A percentile compares a stretch with the other conserved stretches of the same genome.
Evolutionary conservation across 2,888 invertebrate genomes (phyloP).

Genomic region (Tenthredo scrophulariae): DNA sequence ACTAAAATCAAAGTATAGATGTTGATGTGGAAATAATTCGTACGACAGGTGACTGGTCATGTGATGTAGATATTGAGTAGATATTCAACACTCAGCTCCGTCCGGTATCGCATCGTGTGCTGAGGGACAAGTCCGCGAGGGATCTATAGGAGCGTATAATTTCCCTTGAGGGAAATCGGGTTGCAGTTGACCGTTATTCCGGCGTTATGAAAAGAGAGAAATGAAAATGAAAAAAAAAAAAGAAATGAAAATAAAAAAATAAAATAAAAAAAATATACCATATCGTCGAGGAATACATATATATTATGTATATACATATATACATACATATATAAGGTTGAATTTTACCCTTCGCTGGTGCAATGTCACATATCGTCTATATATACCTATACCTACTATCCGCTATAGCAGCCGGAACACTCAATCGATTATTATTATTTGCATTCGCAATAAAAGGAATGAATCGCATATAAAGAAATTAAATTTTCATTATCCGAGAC

Average conservation of each 20-base stretch:
- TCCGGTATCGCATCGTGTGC: slow-evolving; percentile 27
- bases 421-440: slow-evolving; percentile 8
- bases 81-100: background rate
- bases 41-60: background rate
- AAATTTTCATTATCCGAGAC: background rate
- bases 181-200: slow-evolving; percentile 47
- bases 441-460: background rate
- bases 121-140: slow-evolving; percentile 49
- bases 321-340: background rate
- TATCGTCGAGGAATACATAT: slow-evolving; percentile 2
- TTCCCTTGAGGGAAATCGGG: slow-evolving; percentile 78
- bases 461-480: background rate
- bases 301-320: background rate
- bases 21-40: background rate
- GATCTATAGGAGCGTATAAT: slow-evolving; percentile 68
- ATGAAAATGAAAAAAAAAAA: slow-evolving; percentile 58
- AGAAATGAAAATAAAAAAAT: background rate
- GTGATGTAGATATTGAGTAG: slow-evolving; percentile 18
- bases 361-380: slow-evolving; percentile 7
- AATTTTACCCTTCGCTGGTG: background rate
- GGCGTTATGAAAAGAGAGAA: slow-evolving; percentile 60
- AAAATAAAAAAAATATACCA: background rate
- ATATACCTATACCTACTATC: background rate
- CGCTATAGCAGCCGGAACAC: background rate
- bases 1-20: background rate